Base-by-base conservation (phyloP, 2,113 vertebrate genomes). In the Tupaia chinensis region DNA sequence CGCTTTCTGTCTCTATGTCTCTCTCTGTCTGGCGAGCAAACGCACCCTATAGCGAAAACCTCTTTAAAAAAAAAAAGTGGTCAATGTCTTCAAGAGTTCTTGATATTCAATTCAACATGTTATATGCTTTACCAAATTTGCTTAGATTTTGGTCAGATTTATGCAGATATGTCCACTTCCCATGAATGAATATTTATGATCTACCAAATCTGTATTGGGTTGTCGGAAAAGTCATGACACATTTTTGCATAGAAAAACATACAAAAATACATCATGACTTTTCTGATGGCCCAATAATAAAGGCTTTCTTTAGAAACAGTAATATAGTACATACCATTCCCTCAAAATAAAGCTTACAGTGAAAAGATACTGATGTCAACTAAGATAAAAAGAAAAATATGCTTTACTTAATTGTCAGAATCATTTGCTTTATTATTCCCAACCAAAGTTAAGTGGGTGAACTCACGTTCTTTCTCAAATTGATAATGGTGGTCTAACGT, bases 401-500 rank as follows among this genome's bases (percentile, higher is more conserved):
- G 7, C 11, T 74, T 93, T 53, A 65, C 69, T 73, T 91, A 69
- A 76, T 60, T 65, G 54, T 93, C 23, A 91, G 34, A 86, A 77
- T 82, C 63, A 81, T 25, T 8, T 72, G 88, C 15, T 58, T 69
- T 44, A 7, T 76, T 32, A 65, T 34, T 79, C 23, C 77, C 34
- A 58, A 89, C 20, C 44, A 82, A 93, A 95, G 93, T 61, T 85
- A 91, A 93, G 9, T 61, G 34, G 17, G 17, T 63, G 58, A 93
- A 87, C 14, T 87, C 82, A 93, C 90, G 1, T 29, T 82, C 9
- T 58, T 60, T 88, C 19, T 88, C 25, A 53, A 81, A 54, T 5
- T 74, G 88, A 32, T 9, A 93, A 68, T 73, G 14, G 14, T 65
- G 70, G 10, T 44, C 58, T 60, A 73, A 74, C 34, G 78, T 60